Base-by-base conservation (phyloP, 1,140 invertebrate genomes). In the Atta colombica region DNA sequence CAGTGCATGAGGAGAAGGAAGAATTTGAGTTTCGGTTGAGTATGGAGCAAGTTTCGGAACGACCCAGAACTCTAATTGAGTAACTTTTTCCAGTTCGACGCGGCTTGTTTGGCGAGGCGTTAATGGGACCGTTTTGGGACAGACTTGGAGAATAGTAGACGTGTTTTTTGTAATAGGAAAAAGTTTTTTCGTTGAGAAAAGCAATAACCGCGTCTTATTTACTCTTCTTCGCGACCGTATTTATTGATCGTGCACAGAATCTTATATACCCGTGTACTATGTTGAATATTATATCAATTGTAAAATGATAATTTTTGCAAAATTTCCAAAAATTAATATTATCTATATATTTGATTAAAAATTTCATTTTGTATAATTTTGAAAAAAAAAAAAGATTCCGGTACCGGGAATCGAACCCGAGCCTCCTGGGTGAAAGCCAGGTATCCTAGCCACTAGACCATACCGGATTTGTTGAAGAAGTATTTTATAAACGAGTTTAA, bases 401-500 rank as follows among this genome's bases (percentile, higher is more conserved):
- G 87, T 90, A 88, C 87, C 89, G 87, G 89, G 87, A 87, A 87
- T 88, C 87, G 89, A 86, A 78, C 84, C 85, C 87, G 87, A 51
- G 49, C 49, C 49, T 51, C 49, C 49, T 51, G 49, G 25, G 25
- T 25, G 25, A 25, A 25, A 25, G 25, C 25, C 25, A 25, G 49
- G 49, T 74, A 87, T 87, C 71, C 66, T 88, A 88, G 71, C 88
- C 87, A 90, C 88, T 90, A 90, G 88, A 90, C 89, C 88, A 88
- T 90, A 90, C 88, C 88, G 88, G 88, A 89, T 35, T 65, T 6
- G 10, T 8, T 8, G 69, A 18, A 0, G 14, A 2, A 4, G 0
- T 0, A 0, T 14, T 8, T 72, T 31, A 31, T 16, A 60, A 60
- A 49, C 0, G 0, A 0, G 0, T 8, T 28, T 4, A 61, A 61